Evolutionary conservation across 2,797 vertebrate genomes (phyloP), one percentile per base, ranked within the genome.

Genomic region (Pipistrellus kuhlii): DNA sequence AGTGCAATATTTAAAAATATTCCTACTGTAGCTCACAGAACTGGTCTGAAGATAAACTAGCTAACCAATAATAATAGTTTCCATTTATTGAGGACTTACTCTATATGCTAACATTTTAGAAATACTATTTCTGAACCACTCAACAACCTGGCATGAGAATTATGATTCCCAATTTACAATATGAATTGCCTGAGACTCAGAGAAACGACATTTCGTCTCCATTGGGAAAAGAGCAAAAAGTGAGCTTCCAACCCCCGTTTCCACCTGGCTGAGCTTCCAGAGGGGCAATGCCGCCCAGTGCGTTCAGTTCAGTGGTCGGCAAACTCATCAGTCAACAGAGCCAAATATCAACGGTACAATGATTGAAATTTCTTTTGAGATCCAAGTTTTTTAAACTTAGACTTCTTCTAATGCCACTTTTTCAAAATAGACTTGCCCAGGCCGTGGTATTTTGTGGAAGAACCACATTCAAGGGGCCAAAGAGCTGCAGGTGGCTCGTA

Each of bases 61-160:
- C 55, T 66, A 75, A 68, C 23, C 35, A 73, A n/a, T 69, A 32
- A 75, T 38, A 91, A 76, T 11, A 90, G 53, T 25, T 66, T 64
- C 9, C 77, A 64, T 32, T 82, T 64, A 88, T 46, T 84, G 35
- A 88, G 27, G 20, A 71, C 44, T 66, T 91, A 57, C 6, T 80
- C 6, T 5, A 1, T 48, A 53, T 82, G 41, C 53, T 85, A 73
- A 83, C 30, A 85, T 82, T 75, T 85, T 88, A 68, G 46, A 92
- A 92, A 66, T 48, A 46, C n/a, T 73, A 86, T 66, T 83, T 94
- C 62, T 73, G 88, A 86, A 66, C 51, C 14, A n/a, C 46, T 75
- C 30, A 88, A 71, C 9, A 81, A 66, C 27, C 44, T 46, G 41
- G 41, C 27, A 11, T 38, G 72, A 71, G 21, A 27, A 68, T 69